Conservation (phyloP, 2,888 invertebrate genomes). For the Apamea sordens region DNA sequence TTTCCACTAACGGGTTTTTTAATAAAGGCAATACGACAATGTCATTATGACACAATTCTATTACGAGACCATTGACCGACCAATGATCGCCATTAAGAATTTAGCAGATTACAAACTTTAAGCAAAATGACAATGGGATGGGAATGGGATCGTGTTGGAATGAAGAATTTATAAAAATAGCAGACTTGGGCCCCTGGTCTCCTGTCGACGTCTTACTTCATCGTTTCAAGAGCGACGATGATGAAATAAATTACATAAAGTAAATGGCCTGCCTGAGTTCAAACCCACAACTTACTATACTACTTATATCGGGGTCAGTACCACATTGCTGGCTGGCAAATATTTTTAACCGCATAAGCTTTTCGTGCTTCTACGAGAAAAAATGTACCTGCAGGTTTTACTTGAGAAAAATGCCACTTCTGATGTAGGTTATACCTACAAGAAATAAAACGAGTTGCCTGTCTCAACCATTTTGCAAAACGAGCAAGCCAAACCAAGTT, state of each 20-base stretch:
- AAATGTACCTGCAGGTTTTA: not conserved
- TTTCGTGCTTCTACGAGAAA: not conserved
- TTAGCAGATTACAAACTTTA: no score
- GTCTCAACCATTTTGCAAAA: conserved; percentile 36
- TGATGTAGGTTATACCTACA: not conserved
- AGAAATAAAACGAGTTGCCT: conserved; percentile 21
- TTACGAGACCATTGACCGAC: no score
- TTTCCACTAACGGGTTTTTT: no score
- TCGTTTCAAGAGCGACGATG: not conserved
- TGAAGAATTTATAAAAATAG: no score
- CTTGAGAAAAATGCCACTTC: not conserved
- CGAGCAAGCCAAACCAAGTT: conserved; percentile 28
- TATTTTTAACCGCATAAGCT: not conserved
- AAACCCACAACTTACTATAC: not conserved
- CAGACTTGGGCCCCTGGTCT: no score
- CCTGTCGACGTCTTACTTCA: not conserved
- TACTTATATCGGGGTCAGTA: not conserved
- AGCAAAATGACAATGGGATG: no score
- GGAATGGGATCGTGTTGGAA: no score
- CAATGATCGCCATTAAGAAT: no score
- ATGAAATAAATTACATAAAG: not conserved
- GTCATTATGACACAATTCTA: no score
- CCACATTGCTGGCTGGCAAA: no score
- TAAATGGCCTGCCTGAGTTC: not conserved
- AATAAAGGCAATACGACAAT: no score